A percentile compares a stretch with the other conserved stretches of the same genome.
Conservation (phyloP, 2,797 vertebrate genomes). For the Prionace glauca region DNA sequence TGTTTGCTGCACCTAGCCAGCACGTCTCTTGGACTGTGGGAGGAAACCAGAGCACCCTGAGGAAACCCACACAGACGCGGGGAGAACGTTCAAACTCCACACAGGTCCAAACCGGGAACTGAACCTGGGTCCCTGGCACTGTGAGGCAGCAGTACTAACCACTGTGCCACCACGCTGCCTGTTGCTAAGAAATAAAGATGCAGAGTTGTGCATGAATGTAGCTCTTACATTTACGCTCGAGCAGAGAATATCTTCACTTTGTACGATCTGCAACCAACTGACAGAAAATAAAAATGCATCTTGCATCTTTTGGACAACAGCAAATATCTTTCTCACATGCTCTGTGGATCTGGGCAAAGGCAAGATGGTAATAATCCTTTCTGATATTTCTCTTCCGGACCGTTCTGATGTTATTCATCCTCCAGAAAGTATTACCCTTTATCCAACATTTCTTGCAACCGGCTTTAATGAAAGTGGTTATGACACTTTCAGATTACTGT, state of each 20-base stretch:
- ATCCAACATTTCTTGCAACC: neutral
- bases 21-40: too few species aligned
- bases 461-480: neutral
- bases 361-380: neutral
- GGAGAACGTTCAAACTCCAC: too few species aligned
- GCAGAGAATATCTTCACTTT: neutral
- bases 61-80: too few species aligned
- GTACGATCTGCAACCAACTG: neutral
- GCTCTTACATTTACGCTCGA: neutral
- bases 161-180: too few species aligned
- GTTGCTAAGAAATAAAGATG: neutral
- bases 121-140: too few species aligned
- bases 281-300: neutral
- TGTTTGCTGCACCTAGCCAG: too few species aligned
- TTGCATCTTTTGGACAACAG: neutral
- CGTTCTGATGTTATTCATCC: neutral
- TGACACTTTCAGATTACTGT: too few species aligned
- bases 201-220: neutral
- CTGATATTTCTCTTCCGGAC: neutral
- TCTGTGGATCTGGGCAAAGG: neutral
- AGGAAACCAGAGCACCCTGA: too few species aligned
- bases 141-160: too few species aligned
- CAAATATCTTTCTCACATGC: neutral
- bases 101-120: too few species aligned
- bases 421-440: neutral